Conservation (phyloP, 35 echinoderm and acorn worm species). For the Lytechinus pictus region DNA sequence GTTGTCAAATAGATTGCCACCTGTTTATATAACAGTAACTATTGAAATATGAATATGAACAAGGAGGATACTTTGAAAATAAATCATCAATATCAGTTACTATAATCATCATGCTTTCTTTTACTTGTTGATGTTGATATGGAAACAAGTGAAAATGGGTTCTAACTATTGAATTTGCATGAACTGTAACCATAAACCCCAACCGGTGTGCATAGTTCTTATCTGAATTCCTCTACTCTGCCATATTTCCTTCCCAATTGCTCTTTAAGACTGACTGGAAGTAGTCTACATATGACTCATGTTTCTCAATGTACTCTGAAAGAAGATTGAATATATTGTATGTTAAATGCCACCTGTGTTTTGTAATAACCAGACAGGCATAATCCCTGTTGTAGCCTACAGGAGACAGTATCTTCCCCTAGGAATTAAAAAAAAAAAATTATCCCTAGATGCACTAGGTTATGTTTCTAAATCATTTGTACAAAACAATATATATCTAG, state of each 20-base stretch:
- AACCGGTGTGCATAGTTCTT: neutral
- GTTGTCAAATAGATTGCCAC: no score
- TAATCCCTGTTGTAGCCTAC: neutral
- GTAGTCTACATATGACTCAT: neutral
- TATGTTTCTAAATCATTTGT: neutral
- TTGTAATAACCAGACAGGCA: neutral
- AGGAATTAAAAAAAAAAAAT: no score
- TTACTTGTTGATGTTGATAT: neutral
- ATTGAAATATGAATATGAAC: no score
- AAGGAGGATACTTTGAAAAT: no score
- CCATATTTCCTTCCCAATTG: neutral
- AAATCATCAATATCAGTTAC: neutral
- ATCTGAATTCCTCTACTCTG: neutral
- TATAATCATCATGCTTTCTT: neutral
- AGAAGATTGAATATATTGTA: no score
- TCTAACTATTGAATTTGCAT: neutral
- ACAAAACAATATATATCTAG: neutral
- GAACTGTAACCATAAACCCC: neutral
- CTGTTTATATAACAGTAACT: no score
- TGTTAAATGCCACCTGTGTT: neutral
- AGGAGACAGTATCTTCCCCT: no score
- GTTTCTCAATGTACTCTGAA: neutral
- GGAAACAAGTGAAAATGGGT: neutral
- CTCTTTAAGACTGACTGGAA: neutral
- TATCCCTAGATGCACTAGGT: no score